Evolutionary conservation across 92 coral and sea anemone genomes (phyloP).

Genomic region (Parazoanthus atlanticus): DNA sequence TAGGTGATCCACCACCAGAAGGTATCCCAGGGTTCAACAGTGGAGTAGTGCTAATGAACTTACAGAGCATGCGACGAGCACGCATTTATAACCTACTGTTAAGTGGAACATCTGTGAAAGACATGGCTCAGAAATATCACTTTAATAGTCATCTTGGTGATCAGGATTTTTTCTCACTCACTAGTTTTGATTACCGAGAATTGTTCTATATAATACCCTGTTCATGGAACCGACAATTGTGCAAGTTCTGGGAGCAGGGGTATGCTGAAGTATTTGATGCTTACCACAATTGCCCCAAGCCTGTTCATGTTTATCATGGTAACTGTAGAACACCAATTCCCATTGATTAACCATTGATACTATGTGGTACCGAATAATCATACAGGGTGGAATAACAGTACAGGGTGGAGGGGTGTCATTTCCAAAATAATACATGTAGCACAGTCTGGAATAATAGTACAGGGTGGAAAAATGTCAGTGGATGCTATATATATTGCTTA

Average conservation of each 20-base stretch:
- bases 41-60: constrained; percentile 76
- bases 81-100: constrained; percentile 57
- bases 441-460: no score
- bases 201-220: constrained; percentile 82
- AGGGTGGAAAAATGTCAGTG: no score
- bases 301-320: constrained; percentile 94
- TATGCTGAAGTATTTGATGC: constrained; percentile 70
- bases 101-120: constrained; percentile 42
- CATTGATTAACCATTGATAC: constrained; percentile 31
- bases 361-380: no score
- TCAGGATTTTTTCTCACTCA: constrained; percentile 83
- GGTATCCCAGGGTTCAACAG: constrained; percentile 91
- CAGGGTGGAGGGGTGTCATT: no score
- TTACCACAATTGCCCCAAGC: constrained; percentile 75
- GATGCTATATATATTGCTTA: no score
- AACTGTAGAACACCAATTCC: constrained; percentile 85
- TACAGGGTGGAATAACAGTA: no score
- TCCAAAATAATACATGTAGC: no score
- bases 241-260: constrained; percentile 85
- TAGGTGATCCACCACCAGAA: constrained; percentile 87
- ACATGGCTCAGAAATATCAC: constrained; percentile 61
- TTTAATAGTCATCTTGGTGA: constrained; percentile 92
- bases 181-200: constrained; percentile 70
- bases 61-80: constrained; percentile 76
- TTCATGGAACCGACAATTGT: constrained; percentile 94